Base-by-base conservation (phyloP, 2,888 invertebrate species). In the Artemia sp. region DNA sequence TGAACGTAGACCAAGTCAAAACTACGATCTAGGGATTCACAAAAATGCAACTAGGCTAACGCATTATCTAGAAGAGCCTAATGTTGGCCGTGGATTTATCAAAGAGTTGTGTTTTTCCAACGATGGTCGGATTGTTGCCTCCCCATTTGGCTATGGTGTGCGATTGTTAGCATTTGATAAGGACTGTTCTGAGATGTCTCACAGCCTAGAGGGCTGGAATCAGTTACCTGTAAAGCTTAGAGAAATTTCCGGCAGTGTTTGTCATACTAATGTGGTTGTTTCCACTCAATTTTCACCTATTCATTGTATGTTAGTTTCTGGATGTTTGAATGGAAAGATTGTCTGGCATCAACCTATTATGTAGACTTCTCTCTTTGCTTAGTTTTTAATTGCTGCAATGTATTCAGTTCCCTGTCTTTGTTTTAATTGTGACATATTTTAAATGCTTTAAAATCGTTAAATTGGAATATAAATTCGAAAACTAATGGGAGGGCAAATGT, bases 61-160 rank as follows among this genome's bases (percentile, higher is more conserved):
- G 8, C 90, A 90, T 78, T 93, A 85, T 76, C 14, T 52, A 10
- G 85, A 90, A 75, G 94, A 95, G 77, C 87, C 90, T 0, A 92
- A 90, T 76, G 88, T 89, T 12, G 93, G 91, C 1, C 87, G 87
- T 73, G 93, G 92, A 0, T 92, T 89, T 75, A 94, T 95, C 70
- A 95, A 95, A 78, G 95, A 94, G 77, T 81, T 92, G 67, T 90
- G 90, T 75, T 94, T 91, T 38, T 92, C 92, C 1, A 82, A 89
- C 1, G 93, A 94, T 77, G 95, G 95, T 0, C 83, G 93, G 68
- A 80, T 94, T 11, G 86, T 95, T 51, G 91, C 91, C 76, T 94
- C 93, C 0, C 94, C 95, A 0, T 92, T 87, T 78, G 89, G 87
- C 0, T 86, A 85, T 75, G 93, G 94, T 51, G 85, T 93, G 72